Conservation (phyloP, 1,140 invertebrate species). For the Subanguina moxae region DNA sequence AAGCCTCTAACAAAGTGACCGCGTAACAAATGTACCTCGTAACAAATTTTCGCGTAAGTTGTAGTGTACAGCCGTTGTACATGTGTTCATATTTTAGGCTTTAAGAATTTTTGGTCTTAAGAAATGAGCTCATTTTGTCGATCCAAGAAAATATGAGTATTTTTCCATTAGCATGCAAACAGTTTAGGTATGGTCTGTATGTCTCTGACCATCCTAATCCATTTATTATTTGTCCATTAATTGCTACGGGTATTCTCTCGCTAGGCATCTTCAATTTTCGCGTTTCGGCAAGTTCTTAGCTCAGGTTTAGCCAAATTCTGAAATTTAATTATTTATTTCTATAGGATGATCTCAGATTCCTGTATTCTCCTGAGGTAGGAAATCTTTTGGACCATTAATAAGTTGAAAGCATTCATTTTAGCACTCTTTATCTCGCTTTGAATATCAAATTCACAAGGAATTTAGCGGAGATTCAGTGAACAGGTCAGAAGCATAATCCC, state of each 20-base stretch:
- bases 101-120: no score
- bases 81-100: no score
- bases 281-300: constrained; percentile 38
- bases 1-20: no score
- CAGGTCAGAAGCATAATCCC: constrained; percentile 32
- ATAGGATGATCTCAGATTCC: constrained; percentile 55
- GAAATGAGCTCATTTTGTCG: no score
- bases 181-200: constrained; percentile 49
- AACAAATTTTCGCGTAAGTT: no score
- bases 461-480: constrained; percentile 57
- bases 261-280: constrained; percentile 51
- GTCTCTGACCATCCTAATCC: constrained; percentile 46
- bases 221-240: constrained; percentile 47
- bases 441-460: constrained; percentile 54
- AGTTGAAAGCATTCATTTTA: no score
- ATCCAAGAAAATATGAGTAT: no score
- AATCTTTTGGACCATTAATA: no score
- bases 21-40: no score
- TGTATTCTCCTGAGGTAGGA: constrained; percentile 49
- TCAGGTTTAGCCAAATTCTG: neutral
- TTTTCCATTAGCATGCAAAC: no score
- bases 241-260: constrained; percentile 47
- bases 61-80: no score
- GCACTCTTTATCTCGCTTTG: constrained; percentile 51
- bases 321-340: constrained; percentile 23